Conservation (phyloP, 2,797 vertebrate species). For the Meda fulgida region DNA sequence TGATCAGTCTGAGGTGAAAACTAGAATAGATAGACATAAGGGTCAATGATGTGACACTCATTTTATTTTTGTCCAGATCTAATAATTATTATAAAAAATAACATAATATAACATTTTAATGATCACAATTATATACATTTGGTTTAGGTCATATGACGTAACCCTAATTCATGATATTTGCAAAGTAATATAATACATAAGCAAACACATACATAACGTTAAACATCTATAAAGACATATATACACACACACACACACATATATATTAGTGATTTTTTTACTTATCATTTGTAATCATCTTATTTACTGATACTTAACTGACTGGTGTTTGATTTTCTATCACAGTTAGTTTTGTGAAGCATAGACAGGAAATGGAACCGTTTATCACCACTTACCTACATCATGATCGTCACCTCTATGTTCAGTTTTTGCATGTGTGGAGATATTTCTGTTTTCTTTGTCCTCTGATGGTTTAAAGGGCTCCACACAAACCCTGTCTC, state of each 20-base stretch:
- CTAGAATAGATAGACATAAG: not conserved
- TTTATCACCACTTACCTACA: conserved; percentile 12
- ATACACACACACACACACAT: no score
- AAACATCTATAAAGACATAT: not conserved
- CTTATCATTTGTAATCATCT: not conserved
- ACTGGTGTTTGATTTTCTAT: not conserved
- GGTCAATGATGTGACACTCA: not conserved
- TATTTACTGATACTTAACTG: not conserved
- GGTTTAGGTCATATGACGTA: not conserved
- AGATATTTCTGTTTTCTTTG: conserved; percentile 7
- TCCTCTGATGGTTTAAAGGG: not conserved
- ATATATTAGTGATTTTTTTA: no score
- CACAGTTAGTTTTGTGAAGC: not conserved
- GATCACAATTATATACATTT: not conserved
- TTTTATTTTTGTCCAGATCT: not conserved
- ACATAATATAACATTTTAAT: not conserved
- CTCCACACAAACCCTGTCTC: not conserved
- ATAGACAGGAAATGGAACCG: not conserved
- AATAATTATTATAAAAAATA: not conserved
- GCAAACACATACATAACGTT: not conserved
- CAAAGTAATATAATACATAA: not conserved
- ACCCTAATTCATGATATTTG: not conserved
- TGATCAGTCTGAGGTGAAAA: not conserved
- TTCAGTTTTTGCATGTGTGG: not conserved
- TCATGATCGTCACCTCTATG: not conserved